These are phyloP conservation scores for Dendrolimus punctatus DNA, from an alignment of 1,140 invertebrate genomes.

Conservation along the genomic window DNA sequence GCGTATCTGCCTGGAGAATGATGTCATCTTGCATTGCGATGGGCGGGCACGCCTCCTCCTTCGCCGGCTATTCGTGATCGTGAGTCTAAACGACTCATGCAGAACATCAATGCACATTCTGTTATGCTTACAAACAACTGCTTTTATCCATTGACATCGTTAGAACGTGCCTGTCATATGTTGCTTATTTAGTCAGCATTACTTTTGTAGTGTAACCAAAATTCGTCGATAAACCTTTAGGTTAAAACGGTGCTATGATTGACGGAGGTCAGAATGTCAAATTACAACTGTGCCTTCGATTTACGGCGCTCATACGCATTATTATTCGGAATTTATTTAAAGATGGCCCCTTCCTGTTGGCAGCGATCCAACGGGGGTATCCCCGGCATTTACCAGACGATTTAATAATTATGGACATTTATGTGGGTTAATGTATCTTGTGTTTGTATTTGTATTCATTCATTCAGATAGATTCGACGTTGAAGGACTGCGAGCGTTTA, in stretches of 20 bases:
- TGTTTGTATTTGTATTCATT: constrained; percentile 30
- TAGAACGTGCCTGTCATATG: no score
- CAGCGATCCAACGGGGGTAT: constrained; percentile 51
- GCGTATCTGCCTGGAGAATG: constrained; percentile 22
- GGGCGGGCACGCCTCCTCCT: constrained; percentile 31
- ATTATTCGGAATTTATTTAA: constrained; percentile 56
- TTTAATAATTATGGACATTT: constrained; percentile 56
- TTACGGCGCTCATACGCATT: constrained; percentile 33
- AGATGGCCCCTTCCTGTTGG: constrained; percentile 54
- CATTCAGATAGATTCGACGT: constrained; percentile 21
- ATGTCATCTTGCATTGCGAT: constrained; percentile 46
- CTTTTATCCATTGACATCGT: constrained; percentile 16
- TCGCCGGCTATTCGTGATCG: constrained; percentile 34
- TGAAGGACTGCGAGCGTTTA: constrained; percentile 10
- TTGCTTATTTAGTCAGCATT: no score
- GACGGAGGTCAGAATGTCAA: constrained; percentile 2
- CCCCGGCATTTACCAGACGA: constrained; percentile 55
- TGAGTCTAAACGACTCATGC: constrained; percentile 27
- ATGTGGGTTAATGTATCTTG: constrained; percentile 34
- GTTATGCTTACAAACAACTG: constrained; percentile 6
- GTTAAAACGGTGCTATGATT: background rate
- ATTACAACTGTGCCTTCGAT: constrained; percentile 15
- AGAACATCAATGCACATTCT: constrained; percentile 25
- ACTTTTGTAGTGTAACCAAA: no score
- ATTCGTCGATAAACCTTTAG: background rate